phyloP scores from a whole-genome alignment of 2,888 invertebrate species.

The Ligdia adustata region DNA sequence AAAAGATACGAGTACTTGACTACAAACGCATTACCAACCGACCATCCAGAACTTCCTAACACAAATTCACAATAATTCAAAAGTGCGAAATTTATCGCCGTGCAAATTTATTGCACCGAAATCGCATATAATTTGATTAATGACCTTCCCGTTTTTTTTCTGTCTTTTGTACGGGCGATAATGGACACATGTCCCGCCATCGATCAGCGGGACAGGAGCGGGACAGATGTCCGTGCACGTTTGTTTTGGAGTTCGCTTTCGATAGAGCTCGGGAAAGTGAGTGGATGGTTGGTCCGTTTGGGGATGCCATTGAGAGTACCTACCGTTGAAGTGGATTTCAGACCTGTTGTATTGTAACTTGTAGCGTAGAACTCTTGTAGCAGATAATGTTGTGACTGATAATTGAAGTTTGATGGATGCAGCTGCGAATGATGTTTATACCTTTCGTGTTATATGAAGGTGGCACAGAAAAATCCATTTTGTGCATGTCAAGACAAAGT shows the following conservation, averaged over 20 bases:
- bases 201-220: conserved; percentile 72
- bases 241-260: conserved; percentile 50
- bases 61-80: conserved; percentile 35
- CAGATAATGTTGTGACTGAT: background rate
- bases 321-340: background rate
- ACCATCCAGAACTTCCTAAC: conserved; percentile 28
- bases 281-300: conserved; percentile 28
- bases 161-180: conserved; percentile 53
- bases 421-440: too few relatives aligned
- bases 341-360: background rate
- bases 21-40: conserved; percentile 18
- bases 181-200: conserved; percentile 80
- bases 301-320: conserved; percentile 10
- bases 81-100: conserved; percentile 45
- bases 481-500: too few relatives aligned
- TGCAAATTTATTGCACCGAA: conserved; percentile 54
- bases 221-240: conserved; percentile 42
- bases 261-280: conserved; percentile 37
- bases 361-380: too few relatives aligned
- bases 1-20: conserved; percentile 1
- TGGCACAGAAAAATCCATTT: too few relatives aligned
- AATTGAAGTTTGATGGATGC: too few relatives aligned
- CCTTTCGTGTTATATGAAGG: too few relatives aligned
- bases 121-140: conserved; percentile 75
- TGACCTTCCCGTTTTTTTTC: conserved; percentile 60